Evolutionary conservation across 2,113 vertebrate species (phyloP).

Genomic region (Pelobates fuscus): DNA sequence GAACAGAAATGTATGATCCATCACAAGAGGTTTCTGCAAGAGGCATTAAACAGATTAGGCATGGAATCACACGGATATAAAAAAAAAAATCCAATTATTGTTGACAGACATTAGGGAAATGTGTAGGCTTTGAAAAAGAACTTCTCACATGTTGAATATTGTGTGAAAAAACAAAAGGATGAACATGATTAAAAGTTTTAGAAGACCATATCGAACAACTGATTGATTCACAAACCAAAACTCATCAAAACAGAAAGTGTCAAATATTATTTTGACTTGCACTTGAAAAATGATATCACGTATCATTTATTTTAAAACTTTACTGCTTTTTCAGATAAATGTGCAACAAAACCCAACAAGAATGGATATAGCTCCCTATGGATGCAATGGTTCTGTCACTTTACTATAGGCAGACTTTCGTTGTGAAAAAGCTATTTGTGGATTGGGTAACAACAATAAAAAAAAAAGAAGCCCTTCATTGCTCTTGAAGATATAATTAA

Average conservation of each 20-base stretch:
- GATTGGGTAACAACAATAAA: background rate
- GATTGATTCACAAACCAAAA: constrained; percentile 6
- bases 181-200: constrained; percentile 9
- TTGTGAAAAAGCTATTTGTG: constrained; percentile 1
- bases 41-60: background rate
- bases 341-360: background rate
- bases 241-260: background rate
- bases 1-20: background rate
- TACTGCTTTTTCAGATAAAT: background rate
- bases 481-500: background rate
- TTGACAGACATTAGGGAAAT: constrained; percentile 3
- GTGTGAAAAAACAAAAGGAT: constrained; percentile 10
- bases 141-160: background rate
- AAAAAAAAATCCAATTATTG: constrained; percentile 11
- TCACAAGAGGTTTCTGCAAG: constrained; percentile 4
- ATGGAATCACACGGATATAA: constrained; percentile 11
- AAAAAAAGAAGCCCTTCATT: constrained; percentile 5
- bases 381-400: constrained; percentile 1
- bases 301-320: background rate
- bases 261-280: constrained; percentile 20
- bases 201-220: constrained; percentile 1
- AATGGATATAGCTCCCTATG: constrained; percentile 10
- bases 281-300: constrained; percentile 5
- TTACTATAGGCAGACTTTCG: constrained; percentile 3
- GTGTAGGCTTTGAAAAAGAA: background rate